Evolutionary conservation across 2,888 invertebrate species (phyloP).

Genomic region (Synanthedon vespiformis): DNA sequence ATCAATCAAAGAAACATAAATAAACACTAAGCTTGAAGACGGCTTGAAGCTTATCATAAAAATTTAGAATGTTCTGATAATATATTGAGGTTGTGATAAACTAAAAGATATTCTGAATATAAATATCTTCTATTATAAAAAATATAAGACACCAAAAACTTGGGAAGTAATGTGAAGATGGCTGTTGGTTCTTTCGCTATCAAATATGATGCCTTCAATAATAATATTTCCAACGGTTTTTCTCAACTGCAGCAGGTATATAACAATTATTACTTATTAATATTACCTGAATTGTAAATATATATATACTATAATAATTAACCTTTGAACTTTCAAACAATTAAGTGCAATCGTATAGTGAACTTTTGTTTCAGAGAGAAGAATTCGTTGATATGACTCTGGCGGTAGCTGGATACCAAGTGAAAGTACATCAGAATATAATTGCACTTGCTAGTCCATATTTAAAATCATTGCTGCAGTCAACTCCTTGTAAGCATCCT

Average conservation of each 20-base stretch:
- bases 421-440: slow-evolving; percentile 48
- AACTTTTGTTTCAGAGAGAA: slow-evolving; percentile 29
- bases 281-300: not conserved
- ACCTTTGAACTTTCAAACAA: not conserved
- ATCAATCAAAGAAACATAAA: no score
- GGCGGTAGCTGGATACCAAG: slow-evolving; percentile 45
- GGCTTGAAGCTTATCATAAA: no score
- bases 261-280: not conserved
- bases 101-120: no score
- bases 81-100: no score
- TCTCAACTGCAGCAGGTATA: slow-evolving; percentile 32
- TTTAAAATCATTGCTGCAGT: slow-evolving; percentile 35
- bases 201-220: slow-evolving; percentile 16
- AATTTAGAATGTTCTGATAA: no score
- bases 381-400: slow-evolving; percentile 62
- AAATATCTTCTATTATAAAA: no score
- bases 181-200: not conserved
- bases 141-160: no score
- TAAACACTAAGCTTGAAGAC: no score
- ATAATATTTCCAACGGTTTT: slow-evolving; percentile 27
- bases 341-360: not conserved
- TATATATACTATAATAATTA: not conserved
- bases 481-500: slow-evolving; percentile 36
- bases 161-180: no score
- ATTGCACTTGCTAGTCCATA: slow-evolving; percentile 52